Evolutionary conservation across 30 jellyfish, hydroid and myxozoan species (phyloP).

Genomic region (Turritopsis dohrnii): DNA sequence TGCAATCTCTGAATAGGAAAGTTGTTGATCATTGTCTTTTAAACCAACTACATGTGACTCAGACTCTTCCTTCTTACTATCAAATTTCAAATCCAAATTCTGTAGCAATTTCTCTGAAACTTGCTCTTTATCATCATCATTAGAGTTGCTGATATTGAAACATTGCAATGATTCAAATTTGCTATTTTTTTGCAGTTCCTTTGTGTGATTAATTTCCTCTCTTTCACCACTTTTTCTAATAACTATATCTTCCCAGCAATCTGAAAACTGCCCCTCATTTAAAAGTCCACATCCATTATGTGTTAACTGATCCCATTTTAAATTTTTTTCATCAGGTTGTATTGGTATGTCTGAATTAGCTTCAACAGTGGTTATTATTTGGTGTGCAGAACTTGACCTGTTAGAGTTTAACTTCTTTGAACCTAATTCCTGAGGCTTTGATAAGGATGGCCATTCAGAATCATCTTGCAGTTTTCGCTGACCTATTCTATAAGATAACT

Average conservation of each 20-base stretch:
- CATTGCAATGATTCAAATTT: background rate
- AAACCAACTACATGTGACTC: background rate
- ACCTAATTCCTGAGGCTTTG: background rate
- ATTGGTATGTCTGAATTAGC: background rate
- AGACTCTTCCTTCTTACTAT: background rate
- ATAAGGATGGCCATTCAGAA: constrained; percentile 1
- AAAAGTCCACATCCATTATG: background rate
- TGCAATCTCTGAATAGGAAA: background rate
- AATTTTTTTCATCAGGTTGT: background rate
- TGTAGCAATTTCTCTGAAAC: constrained; percentile 1
- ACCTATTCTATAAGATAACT: background rate
- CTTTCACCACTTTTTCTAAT: background rate
- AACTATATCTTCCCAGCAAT: background rate
- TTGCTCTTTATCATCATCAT: background rate
- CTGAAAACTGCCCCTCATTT: background rate
- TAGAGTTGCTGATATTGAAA: background rate
- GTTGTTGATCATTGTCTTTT: background rate
- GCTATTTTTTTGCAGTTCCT: background rate
- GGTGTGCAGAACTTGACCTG: background rate
- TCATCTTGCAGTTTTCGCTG: constrained; percentile 7
- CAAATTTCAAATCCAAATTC: background rate
- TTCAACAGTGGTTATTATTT: background rate
- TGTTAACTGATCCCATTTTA: background rate
- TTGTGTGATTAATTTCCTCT: background rate
- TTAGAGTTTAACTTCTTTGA: no score